phyloP scores from a whole-genome alignment of 23 tunicate species.

The Ascidia mentula region DNA sequence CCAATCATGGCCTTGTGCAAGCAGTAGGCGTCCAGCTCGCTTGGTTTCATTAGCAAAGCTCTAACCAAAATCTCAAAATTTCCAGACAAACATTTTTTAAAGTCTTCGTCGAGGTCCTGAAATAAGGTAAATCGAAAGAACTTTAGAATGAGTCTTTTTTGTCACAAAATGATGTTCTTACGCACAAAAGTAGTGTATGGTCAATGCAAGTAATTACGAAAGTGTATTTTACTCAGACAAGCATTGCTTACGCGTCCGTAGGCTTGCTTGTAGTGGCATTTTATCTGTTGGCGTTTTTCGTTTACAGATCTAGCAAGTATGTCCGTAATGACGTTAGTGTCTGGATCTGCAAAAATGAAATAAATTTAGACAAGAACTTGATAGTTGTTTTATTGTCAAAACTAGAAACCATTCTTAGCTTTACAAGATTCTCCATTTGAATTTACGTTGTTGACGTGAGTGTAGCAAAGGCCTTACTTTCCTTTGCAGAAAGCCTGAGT shows the following conservation, averaged over 20 bases:
- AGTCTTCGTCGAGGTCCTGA: slow-evolving; percentile 26
- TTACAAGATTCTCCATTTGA: no score
- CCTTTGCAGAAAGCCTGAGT: neutral
- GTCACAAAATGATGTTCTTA: neutral
- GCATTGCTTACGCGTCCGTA: slow-evolving; percentile 23
- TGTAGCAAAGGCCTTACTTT: no score
- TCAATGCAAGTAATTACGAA: neutral
- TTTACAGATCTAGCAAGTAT: slow-evolving; percentile 1
- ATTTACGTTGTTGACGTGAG: no score
- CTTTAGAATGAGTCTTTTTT: no score
- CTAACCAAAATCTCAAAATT: slow-evolving; percentile 19
- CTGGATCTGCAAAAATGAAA: neutral
- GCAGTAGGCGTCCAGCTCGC: slow-evolving; percentile 18
- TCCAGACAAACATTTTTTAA: slow-evolving; percentile 21
- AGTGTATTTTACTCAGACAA: neutral
- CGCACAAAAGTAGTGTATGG: neutral
- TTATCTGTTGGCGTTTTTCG: slow-evolving; percentile 9
- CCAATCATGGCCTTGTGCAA: slow-evolving; percentile 26
- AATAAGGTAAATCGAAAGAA: no score
- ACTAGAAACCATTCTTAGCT: no score
- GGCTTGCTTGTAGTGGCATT: slow-evolving; percentile 14
- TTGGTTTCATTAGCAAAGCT: slow-evolving; percentile 20
- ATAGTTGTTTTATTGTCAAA: no score
- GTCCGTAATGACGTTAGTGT: slow-evolving; percentile 11
- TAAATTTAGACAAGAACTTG: no score